These are phyloP conservation scores for Thereva nobilitata DNA, from an alignment of 2,888 invertebrate species.

Conservation along the genomic window DNA sequence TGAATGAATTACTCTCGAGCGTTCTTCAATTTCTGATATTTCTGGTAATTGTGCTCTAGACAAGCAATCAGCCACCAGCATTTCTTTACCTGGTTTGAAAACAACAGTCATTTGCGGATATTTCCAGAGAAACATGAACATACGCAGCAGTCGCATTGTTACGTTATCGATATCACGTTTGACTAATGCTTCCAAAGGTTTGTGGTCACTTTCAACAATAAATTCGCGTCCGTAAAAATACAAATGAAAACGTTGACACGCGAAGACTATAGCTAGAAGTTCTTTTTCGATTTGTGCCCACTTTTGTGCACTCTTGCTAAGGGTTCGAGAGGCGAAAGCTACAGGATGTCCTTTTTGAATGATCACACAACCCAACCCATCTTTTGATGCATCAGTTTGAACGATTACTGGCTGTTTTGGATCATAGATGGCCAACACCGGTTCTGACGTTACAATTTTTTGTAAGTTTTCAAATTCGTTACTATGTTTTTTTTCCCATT, in stretches of 20 bases:
- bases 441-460: conserved; percentile 26
- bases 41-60: conserved; percentile 44
- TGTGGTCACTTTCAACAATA: conserved; percentile 49
- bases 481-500: too few species aligned
- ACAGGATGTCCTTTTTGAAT: conserved; percentile 50
- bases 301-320: conserved; percentile 48
- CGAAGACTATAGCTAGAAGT: conserved; percentile 49
- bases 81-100: conserved; percentile 47
- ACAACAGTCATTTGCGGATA: conserved; percentile 42
- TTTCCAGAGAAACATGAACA: conserved; percentile 47
- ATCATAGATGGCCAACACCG: conserved; percentile 40
- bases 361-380: conserved; percentile 48
- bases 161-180: conserved; percentile 48
- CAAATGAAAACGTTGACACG: conserved; percentile 50
- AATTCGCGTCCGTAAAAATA: conserved; percentile 47
- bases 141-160: conserved; percentile 47
- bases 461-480: conserved; percentile 38
- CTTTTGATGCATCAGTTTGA: conserved; percentile 47
- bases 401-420: conserved; percentile 45
- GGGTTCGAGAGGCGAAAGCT: conserved; percentile 49
- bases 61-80: conserved; percentile 47
- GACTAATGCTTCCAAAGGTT: conserved; percentile 48
- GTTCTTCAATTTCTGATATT: conserved; percentile 34
- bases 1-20: conserved; percentile 38
- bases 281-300: conserved; percentile 56